Conservation (phyloP, 2,797 vertebrate genomes). For the Eutrigla gurnardus region DNA sequence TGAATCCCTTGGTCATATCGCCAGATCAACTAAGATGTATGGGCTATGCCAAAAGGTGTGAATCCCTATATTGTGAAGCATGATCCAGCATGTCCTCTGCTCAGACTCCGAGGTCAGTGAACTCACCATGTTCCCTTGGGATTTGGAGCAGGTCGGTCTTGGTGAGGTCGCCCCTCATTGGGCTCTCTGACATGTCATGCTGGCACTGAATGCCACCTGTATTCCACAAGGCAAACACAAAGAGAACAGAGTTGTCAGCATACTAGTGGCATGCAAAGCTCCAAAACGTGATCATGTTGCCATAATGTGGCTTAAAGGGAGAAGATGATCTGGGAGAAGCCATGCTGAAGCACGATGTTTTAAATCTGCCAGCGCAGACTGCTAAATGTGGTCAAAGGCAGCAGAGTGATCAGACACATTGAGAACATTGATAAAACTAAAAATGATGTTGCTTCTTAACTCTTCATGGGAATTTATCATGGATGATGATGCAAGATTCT, state of each 20-base stretch:
- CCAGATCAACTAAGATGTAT: slow-evolving; percentile 1
- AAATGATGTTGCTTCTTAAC: neutral
- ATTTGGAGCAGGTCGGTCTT: too few species aligned
- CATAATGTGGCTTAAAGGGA: neutral
- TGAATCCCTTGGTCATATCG: neutral
- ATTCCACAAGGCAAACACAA: neutral
- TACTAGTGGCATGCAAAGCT: neutral
- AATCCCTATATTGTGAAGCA: neutral
- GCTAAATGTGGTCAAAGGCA: neutral
- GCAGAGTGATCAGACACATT: too few species aligned
- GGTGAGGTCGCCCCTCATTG: too few species aligned
- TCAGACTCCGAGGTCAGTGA: too few species aligned
- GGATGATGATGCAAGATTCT: neutral
- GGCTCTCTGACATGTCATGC: too few species aligned
- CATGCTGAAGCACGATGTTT: too few species aligned
- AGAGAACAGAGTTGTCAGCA: neutral
- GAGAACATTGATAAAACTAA: neutral
- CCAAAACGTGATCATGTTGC: neutral
- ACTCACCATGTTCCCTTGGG: too few species aligned
- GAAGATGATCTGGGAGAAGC: neutral
- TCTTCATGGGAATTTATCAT: neutral
- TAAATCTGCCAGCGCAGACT: too few species aligned
- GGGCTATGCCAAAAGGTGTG: too few species aligned
- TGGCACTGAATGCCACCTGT: too few species aligned
- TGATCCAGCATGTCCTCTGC: too few species aligned